Evolutionary conservation across 2,888 invertebrate species (phyloP), one percentile per base, ranked within the genome.

Genomic region (Mylabris sibirica): DNA sequence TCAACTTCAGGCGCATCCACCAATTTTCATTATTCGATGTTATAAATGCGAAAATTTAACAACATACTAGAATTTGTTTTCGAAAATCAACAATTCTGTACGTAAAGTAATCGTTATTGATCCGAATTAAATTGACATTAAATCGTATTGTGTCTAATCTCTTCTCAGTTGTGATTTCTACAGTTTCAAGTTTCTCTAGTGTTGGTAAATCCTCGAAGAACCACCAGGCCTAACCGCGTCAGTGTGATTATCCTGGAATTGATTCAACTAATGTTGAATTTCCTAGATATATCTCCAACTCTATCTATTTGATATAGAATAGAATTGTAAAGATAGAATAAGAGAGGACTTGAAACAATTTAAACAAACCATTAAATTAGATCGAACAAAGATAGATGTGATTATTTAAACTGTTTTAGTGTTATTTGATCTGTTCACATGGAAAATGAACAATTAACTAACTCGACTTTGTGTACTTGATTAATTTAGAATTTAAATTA

Each of bases 251-350:
- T 53, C 22, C 4, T 44, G 53, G 53, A 30, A 53, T 53, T 53
- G 53, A 53, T 53, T 53, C 53, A 53, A 53, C 53, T 12, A 53
- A 53, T 53, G 53, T 53, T 53, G 12, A 53, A 22, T 53, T 24
- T 24, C 53, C 1, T 22, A 53, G 11, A 20, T 22, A 11, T 53
- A 9, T 22, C 12, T 53, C 12, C 11, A 2, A 22, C 20, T 22
- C 53, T 22, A 11, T 53, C 22, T 49, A 22, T 20, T 20, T 49
- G 8, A 8, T 49, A 20, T 49, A 20, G 17, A 49, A 20, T 20
- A 2, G 8, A 20, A 20, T n/a, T 49, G n/a, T 38, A 38, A 6
- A 30, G 30, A 30, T 30, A 30, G 30, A 30, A 44, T 44, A 44
- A 44, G 44, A 44, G 17, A 44, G 5, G 44, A n/a, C 41, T 41